Conservation (phyloP, 1,140 invertebrate species). For the Epicauta chinensis region DNA sequence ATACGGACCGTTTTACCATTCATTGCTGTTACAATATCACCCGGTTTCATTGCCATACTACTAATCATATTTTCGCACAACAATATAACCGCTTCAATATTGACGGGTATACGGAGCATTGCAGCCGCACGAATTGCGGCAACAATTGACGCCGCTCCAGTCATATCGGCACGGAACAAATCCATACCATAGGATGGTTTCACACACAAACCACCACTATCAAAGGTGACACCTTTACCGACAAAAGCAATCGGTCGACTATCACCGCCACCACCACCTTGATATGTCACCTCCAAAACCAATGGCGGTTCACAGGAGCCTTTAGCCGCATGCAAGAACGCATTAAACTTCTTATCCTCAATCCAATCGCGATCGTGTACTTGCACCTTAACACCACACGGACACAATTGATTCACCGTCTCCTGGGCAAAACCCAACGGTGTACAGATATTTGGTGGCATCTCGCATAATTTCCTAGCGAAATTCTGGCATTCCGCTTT, state of each 20-base stretch:
- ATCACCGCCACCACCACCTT: slow-evolving; percentile 36
- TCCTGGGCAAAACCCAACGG: slow-evolving; percentile 69
- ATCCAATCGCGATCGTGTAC: slow-evolving; percentile 64
- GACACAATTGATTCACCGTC: slow-evolving; percentile 47
- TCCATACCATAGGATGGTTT: slow-evolving; percentile 61
- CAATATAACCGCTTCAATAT: slow-evolving; percentile 63
- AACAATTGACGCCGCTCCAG: slow-evolving; percentile 70
- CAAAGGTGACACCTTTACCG: slow-evolving; percentile 71
- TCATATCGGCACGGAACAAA: slow-evolving; percentile 79
- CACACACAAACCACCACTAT: slow-evolving; percentile 75
- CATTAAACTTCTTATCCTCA: slow-evolving; percentile 62
- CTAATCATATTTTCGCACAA: slow-evolving; percentile 71
- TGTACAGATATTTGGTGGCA: slow-evolving; percentile 75
- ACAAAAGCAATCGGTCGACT: slow-evolving; percentile 48
- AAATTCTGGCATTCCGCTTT: slow-evolving; percentile 73
- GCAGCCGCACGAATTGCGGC: slow-evolving; percentile 59
- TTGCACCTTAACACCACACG: slow-evolving; percentile 49
- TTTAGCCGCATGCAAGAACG: slow-evolving; percentile 59
- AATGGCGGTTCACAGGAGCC: slow-evolving; percentile 65
- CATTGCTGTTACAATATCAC: slow-evolving; percentile 66
- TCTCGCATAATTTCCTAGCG: slow-evolving; percentile 66
- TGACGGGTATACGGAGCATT: slow-evolving; percentile 59
- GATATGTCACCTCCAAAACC: slow-evolving; percentile 66
- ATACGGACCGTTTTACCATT: slow-evolving; percentile 73
- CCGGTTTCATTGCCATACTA: slow-evolving; percentile 65